These are phyloP conservation scores for Cryptosula pallasiana DNA, from an alignment of 2,888 invertebrate genomes.

Conservation along the genomic window DNA sequence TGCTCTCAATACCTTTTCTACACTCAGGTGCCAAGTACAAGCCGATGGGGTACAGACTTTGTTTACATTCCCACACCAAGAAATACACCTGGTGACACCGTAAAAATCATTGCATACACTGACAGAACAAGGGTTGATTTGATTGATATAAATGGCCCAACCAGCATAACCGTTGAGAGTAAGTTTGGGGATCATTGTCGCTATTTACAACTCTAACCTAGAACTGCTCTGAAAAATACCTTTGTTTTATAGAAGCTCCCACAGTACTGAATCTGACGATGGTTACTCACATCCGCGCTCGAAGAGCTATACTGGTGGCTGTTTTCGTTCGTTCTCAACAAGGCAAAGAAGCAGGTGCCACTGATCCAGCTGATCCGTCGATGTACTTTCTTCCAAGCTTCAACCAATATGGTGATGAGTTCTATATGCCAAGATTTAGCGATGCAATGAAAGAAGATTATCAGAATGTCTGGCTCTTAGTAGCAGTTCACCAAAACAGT, in stretches of 20 bases:
- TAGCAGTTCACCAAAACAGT: background rate
- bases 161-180: background rate
- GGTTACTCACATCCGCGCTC: background rate
- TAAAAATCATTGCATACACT: background rate
- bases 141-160: background rate
- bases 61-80: constrained; percentile 7
- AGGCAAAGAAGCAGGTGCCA: background rate
- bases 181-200: no score
- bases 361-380: constrained; percentile 21
- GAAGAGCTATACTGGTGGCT: background rate
- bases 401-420: background rate
- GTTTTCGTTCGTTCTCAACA: constrained; percentile 21
- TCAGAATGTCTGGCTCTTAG: background rate
- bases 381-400: constrained; percentile 1
- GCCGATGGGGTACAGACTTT: background rate
- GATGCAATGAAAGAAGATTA: background rate
- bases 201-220: no score
- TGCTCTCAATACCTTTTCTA: background rate
- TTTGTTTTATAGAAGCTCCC: background rate
- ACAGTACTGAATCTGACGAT: background rate
- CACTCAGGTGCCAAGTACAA: background rate
- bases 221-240: no score
- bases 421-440: background rate
- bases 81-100: background rate
- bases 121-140: background rate